Base-by-base conservation (phyloP, 2,797 vertebrate genomes). In the Sebastes flavidus region DNA sequence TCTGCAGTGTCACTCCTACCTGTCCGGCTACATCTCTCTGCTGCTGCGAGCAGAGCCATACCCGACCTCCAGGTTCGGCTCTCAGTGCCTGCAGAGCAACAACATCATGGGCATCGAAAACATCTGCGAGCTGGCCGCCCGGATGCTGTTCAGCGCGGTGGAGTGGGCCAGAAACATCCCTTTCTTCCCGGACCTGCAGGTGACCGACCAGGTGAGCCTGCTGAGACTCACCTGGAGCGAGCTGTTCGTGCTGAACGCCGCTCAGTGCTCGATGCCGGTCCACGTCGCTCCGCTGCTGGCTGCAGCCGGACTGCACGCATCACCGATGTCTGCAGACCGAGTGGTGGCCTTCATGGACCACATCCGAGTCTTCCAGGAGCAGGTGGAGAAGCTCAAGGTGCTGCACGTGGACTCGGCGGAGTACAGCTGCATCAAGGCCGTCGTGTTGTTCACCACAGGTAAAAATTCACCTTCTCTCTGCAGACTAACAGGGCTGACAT, bases 321-420 rank as follows among this genome's bases (percentile, higher is more conserved):
- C 98, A n/a, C 98, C 98, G 67, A 98, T 99, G 97, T 97, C 97
- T 16, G 97, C 98, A 65, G 98, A 99, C 94, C 95, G 98, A 87
- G 98, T 99, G 90, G 97, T 99, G 93, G 97, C 97, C 92, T 99
- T 99, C 96, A 99, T 99, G 98, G 98, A 99, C 95, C 98, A 99
- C 97, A 99, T 99, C 95, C 96, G 98, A 91, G 97, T 99, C 95
- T 99, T 99, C 95, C 98, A 99, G 95, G 98, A 99, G 92, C 98
- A 99, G 95, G 98, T 99, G 95, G 98, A 99, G 94, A 99, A 98
- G 94, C 97, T 99, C 82, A 99, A 99, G 94, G 97, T 96, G 55
- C 95, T 99, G 95, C 98, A 98, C 83, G 98, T 99, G 85, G 98
- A 99, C 89, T 98, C 98, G 0, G 98, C 97, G 13, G 98, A 99